Evolutionary conservation across 92 coral and sea anemone genomes (phyloP), one percentile per base, ranked within the genome.

Genomic region (Montipora capitata): DNA sequence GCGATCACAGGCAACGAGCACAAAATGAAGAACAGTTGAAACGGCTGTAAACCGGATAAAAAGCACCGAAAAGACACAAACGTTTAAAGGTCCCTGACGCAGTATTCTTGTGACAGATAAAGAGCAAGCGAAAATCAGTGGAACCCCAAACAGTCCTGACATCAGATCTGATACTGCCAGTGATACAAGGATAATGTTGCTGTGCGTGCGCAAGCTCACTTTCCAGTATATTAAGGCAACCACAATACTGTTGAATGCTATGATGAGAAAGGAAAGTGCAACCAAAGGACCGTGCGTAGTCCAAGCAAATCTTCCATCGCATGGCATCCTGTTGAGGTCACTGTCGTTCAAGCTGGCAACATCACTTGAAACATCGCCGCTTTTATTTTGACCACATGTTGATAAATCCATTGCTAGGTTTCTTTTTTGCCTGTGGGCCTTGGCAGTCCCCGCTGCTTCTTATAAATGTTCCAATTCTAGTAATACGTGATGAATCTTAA

Each of bases 1-100:
- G 58, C 96, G 88, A 58, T 93, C 96, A 27, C 78, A 91, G 13
- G 96, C 76, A 40, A 93, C 90, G 27, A 86, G 58, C 38, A 81
- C 77, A 20, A 90, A 83, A 49, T 93, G 96, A 39, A 90, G 87
- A 49, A 93, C 89, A 41, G 96, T 80, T 39, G 94, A 89, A 65
- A 90, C 73, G 67, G 96, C 88, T 4, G 96, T 81, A 80, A 93
- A 93, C 14, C 81, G 78, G 45, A 85, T 79, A 35, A 90, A 90
- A 40, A 87, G 77, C 52, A 20, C 81, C 52, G 94, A 79, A 27
- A 74, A 69, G 2, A 90, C 72, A 77, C 96, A 93, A 10, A 77
- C 4, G 18, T 12, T 57, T 62, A 68, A 35, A 3, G 35, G 13
- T 2, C 17, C 17, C 49, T 17, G 3, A 27, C 35, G 35, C 35